Evolutionary conservation across 2,797 vertebrate genomes (phyloP), one percentile per base, ranked within the genome.

Genomic region (Melopsittacus undulatus): DNA sequence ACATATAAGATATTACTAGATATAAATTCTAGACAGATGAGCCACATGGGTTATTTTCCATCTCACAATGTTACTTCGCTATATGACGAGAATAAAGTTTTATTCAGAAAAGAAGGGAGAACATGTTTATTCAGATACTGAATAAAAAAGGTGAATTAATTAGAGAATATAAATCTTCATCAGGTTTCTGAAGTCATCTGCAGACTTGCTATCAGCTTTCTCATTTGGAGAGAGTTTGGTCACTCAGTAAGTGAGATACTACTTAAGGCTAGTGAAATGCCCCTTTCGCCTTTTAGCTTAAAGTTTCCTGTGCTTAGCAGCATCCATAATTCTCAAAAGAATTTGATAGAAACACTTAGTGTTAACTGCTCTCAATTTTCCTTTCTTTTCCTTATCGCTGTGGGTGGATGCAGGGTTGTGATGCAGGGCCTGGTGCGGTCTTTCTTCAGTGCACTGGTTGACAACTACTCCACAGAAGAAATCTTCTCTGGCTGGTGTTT

Each of bases 1-100:
- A 52, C 49, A 67, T 78, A 9, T 70, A 90, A 84, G 74, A 80
- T 94, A 95, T 95, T 93, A 43, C 74, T 66, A 69, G 56, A 45
- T 70, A 94, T 74, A 94, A 94, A 94, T 93, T 92, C 49, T 94
- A 87, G 84, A 40, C 80, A 91, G 61, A 94, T 94, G 67, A 92
- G 75, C 80, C 73, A 56, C 79, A 54, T 82, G 91, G 57, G 34
- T 91, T 62, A 23, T 92, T 92, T 95, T 95, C 84, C 42, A 73
- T 76, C 57, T 89, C 48, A 83, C 36, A 63, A 7, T 74, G 15
- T 94, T 92, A 76, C 83, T 66, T 88, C 93, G 56, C 73, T 82
- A 43, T 95, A 87, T 84, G 78, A 79, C 54, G 51, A 76, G 83
- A 93, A 88, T 92, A 91, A 96, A 84, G 30, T 80, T 90, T 48